These are phyloP conservation scores for Premnoplex brunnescens DNA, from an alignment of 2,797 vertebrate genomes.

Conservation along the genomic window DNA sequence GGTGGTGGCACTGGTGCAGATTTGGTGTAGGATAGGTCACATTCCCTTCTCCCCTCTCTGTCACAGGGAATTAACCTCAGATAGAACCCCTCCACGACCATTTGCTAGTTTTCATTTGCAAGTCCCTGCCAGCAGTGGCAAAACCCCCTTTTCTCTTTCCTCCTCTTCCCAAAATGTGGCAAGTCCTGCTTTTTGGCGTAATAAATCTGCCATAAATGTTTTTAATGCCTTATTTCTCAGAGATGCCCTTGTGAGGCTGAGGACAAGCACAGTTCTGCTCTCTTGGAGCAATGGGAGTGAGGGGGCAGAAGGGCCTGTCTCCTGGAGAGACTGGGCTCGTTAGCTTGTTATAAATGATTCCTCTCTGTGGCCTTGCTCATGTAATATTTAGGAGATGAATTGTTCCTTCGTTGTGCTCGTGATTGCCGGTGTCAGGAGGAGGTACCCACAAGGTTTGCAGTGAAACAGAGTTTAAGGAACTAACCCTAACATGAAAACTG, in stretches of 20 bases:
- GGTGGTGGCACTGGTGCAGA: background rate
- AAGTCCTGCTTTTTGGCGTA: background rate
- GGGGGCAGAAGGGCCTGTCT: background rate
- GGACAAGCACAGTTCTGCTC: background rate
- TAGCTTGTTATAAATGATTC: background rate
- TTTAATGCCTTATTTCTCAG: background rate
- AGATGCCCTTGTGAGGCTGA: background rate
- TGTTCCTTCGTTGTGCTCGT: rapidly evolving
- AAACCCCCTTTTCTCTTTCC: background rate
- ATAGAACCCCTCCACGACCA: background rate
- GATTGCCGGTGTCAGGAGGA: background rate
- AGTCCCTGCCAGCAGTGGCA: background rate
- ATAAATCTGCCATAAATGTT: background rate
- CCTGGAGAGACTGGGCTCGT: background rate
- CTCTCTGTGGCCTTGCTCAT: background rate
- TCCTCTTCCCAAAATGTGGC: background rate
- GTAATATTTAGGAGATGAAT: background rate
- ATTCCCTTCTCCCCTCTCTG: background rate
- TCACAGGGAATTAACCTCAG: rapidly evolving
- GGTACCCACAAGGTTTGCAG: background rate
- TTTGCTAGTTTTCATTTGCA: background rate
- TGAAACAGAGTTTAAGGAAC: background rate
- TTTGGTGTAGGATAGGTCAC: background rate
- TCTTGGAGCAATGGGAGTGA: background rate
- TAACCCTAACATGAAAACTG: background rate